phyloP scores from a whole-genome alignment of 2,888 invertebrate genomes.

The Congeria kusceri region DNA sequence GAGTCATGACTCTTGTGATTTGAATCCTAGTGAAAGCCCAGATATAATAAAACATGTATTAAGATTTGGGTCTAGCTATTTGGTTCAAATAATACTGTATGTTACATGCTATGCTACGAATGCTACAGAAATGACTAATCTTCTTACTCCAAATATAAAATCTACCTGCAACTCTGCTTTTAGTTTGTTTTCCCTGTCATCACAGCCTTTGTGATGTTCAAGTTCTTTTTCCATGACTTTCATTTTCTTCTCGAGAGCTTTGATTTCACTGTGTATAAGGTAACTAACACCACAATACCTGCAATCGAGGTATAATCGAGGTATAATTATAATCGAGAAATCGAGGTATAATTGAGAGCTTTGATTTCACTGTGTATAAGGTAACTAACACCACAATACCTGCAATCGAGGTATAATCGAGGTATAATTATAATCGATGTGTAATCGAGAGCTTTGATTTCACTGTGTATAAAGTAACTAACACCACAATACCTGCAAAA shows the following conservation, averaged over 20 bases:
- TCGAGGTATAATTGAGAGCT: too few relatives aligned
- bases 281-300: conserved; percentile 85
- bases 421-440: too few relatives aligned
- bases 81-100: too few relatives aligned
- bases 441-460: conserved; percentile 85
- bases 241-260: conserved; percentile 83
- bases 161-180: conserved; percentile 62
- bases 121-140: too few relatives aligned
- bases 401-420: conserved; percentile 29
- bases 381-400: conserved; percentile 85
- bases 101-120: too few relatives aligned
- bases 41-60: too few relatives aligned
- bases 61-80: too few relatives aligned
- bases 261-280: conserved; percentile 85
- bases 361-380: conserved; percentile 86
- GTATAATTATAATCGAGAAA: too few relatives aligned
- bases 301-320: conserved; percentile 21
- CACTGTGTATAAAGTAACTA: conserved; percentile 85
- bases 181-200: conserved; percentile 75
- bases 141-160: too few relatives aligned
- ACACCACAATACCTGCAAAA: conserved; percentile 84
- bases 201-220: conserved; percentile 72
- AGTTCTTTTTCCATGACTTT: conserved; percentile 76
- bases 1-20: too few relatives aligned
- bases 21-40: too few relatives aligned